Conservation (phyloP, 2,797 vertebrate genomes). For the Rallus crepitans region DNA sequence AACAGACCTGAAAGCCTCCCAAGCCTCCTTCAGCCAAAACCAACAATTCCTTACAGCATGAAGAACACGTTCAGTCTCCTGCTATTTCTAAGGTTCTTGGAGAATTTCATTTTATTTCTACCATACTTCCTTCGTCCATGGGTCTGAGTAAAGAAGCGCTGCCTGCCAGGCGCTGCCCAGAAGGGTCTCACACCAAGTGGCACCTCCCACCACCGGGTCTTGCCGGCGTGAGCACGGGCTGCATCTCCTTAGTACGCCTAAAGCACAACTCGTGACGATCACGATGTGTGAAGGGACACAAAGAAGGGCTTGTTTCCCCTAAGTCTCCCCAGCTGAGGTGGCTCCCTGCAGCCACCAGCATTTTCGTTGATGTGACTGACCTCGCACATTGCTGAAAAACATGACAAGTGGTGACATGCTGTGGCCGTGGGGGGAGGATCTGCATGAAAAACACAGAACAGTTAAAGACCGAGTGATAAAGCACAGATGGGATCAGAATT, state of each 20-base stretch:
- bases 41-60: background rate
- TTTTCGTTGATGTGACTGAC: background rate
- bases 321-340: background rate
- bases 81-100: background rate
- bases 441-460: background rate
- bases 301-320: constrained; percentile 43
- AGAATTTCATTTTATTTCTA: background rate
- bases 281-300: background rate
- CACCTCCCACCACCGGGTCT: background rate
- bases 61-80: background rate
- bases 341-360: background rate
- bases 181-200: background rate
- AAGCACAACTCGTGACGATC: constrained; percentile 5
- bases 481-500: background rate
- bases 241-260: constrained; percentile 6
- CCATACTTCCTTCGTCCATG: background rate
- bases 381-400: background rate
- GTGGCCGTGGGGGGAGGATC: background rate
- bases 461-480: background rate
- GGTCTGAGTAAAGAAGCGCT: too few relatives aligned
- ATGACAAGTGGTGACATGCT: background rate
- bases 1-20: background rate
- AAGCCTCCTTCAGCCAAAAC: background rate
- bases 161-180: too few relatives aligned
- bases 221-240: background rate